Evolutionary conservation across 2,113 vertebrate genomes (phyloP).

Genomic region (Octodon degus): DNA sequence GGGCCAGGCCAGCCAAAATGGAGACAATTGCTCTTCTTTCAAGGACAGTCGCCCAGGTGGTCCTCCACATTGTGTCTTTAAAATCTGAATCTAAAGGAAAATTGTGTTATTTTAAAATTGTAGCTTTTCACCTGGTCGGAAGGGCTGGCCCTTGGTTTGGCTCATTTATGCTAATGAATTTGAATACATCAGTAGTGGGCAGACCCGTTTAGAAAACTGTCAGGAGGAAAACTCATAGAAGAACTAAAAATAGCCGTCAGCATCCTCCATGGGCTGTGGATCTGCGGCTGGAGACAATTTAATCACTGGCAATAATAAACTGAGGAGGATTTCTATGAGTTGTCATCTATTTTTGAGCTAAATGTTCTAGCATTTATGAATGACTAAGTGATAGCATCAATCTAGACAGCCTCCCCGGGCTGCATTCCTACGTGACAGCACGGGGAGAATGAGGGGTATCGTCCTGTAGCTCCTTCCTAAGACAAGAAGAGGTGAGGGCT

Average conservation of each 20-base stretch:
- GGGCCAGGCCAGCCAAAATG: no score
- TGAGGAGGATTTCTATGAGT: constrained; percentile 39
- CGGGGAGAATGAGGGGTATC: not conserved
- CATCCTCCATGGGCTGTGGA: not conserved
- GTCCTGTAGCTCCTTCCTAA: not conserved
- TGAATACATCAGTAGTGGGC: not conserved
- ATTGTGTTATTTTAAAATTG: not conserved
- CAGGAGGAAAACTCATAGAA: constrained; percentile 4
- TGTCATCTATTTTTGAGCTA: constrained; percentile 67
- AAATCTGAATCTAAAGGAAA: constrained; percentile 45
- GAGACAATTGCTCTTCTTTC: no score
- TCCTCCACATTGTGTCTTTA: not conserved
- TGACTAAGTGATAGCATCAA: constrained; percentile 65
- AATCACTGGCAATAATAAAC: constrained; percentile 47
- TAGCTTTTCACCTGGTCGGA: constrained; percentile 6
- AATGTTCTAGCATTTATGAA: constrained; percentile 54
- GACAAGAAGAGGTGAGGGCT: not conserved
- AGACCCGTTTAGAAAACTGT: constrained; percentile 43
- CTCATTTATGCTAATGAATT: constrained; percentile 26
- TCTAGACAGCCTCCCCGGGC: not conserved
- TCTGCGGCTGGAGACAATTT: not conserved
- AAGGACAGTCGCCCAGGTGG: no score
- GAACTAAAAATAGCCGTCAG: constrained; percentile 42
- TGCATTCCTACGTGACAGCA: constrained; percentile 19
- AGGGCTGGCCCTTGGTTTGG: not conserved